A percentile compares a stretch with the other conserved stretches of the same genome.
Conservation (phyloP, 1,140 invertebrate genomes). For the Atta cephalotes region DNA sequence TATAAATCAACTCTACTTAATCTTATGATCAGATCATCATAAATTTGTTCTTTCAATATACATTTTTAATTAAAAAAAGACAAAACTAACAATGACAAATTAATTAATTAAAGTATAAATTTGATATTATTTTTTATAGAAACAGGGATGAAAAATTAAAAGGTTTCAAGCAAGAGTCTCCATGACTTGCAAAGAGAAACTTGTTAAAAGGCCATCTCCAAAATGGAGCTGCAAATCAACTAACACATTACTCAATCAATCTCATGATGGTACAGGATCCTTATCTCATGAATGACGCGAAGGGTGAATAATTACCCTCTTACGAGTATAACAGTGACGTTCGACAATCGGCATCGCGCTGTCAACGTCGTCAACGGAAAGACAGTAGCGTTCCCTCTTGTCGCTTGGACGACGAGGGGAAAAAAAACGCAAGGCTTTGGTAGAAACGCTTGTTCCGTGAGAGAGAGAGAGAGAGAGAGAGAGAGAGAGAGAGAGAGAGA, state of each 20-base stretch:
- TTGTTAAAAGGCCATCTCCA: not conserved
- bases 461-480: constrained; percentile 2
- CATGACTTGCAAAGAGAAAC: not conserved
- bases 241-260: not conserved
- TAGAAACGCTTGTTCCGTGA: not conserved
- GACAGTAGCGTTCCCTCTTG: not conserved
- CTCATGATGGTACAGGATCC: not conserved
- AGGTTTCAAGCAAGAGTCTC: not conserved
- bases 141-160: not conserved
- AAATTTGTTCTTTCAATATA: too few species aligned
- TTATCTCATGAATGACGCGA: not conserved
- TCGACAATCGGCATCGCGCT: not conserved
- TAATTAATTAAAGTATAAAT: too few species aligned
- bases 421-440: not conserved
- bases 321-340: not conserved
- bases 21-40: too few species aligned
- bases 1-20: too few species aligned
- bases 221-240: not conserved
- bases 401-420: not conserved
- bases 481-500: not conserved
- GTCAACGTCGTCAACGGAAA: not conserved
- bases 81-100: too few species aligned
- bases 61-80: too few species aligned
- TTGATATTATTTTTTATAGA: not conserved
- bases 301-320: constrained; percentile 13